Conservation (phyloP, 2,797 vertebrate genomes). For the Saxicola maurus region DNA sequence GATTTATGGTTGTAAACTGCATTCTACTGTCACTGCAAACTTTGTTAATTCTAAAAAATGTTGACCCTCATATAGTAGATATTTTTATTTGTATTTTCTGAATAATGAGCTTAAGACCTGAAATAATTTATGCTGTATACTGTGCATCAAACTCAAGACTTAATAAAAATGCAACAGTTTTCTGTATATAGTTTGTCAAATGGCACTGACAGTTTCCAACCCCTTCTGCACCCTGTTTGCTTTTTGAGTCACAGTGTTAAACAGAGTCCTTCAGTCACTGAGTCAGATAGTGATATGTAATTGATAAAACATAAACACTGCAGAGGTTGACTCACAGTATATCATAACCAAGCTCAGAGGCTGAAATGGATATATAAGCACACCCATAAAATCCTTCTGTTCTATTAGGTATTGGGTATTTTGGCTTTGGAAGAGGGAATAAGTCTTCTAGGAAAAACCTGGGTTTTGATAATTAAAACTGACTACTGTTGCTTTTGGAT, state of each 20-base stretch:
- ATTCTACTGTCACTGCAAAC: neutral
- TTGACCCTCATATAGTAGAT: neutral
- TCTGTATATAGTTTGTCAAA: neutral
- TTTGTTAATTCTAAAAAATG: neutral
- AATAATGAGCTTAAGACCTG: neutral
- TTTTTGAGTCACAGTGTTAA: neutral
- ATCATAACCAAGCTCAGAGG: neutral
- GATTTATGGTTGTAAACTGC: neutral
- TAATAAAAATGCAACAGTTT: neutral
- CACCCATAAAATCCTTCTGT: neutral
- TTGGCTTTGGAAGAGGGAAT: neutral
- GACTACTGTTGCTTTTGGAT: neutral
- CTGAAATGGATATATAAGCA: neutral
- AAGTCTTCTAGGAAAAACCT: neutral
- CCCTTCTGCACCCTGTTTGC: neutral
- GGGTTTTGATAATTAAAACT: neutral
- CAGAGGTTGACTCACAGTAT: neutral
- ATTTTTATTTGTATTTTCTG: neutral
- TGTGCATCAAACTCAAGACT: neutral
- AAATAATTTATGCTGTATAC: neutral
- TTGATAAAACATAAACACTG: neutral
- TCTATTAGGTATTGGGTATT: neutral
- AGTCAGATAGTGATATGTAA: neutral
- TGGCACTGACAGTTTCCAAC: neutral
- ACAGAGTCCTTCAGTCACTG: neutral